Conservation (phyloP, 2,113 vertebrate species). For the Ceyx cyanopectus region DNA sequence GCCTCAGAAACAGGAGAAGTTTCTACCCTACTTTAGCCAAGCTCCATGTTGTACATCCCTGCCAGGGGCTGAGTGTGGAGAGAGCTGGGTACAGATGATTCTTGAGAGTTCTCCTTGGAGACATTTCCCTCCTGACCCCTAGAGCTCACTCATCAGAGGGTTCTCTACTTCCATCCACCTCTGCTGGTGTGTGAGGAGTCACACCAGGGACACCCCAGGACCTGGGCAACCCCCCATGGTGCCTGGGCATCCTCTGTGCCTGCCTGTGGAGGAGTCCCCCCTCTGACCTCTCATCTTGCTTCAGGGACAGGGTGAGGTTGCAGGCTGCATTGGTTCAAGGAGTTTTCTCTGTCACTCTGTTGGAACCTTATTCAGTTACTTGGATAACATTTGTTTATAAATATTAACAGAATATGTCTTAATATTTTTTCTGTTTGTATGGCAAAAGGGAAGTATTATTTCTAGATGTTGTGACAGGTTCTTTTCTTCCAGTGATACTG, state of each 20-base stretch:
- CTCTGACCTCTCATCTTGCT: not conserved
- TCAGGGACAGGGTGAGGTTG: not conserved
- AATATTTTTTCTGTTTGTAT: not conserved
- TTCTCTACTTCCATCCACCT: not conserved
- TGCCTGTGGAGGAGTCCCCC: not conserved
- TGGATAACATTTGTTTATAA: not conserved
- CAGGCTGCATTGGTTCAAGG: not conserved
- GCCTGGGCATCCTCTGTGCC: not conserved
- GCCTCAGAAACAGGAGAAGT: not conserved
- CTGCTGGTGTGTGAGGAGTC: not conserved
- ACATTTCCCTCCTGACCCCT: not conserved
- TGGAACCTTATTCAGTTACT: not conserved
- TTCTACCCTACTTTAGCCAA: not conserved
- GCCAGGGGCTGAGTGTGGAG: not conserved
- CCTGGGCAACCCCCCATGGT: not conserved
- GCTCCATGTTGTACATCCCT: rapidly evolving
- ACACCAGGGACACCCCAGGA: not conserved
- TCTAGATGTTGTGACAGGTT: not conserved
- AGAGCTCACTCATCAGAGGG: not conserved
- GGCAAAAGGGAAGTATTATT: not conserved
- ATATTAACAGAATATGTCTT: not conserved
- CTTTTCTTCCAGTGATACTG: not conserved
- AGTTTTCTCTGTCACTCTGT: not conserved
- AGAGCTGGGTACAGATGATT: not conserved
- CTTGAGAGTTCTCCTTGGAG: not conserved